Evolutionary conservation across 92 coral and sea anemone species (phyloP), one percentile per base, ranked within the genome.

Genomic region (Porites lobata): DNA sequence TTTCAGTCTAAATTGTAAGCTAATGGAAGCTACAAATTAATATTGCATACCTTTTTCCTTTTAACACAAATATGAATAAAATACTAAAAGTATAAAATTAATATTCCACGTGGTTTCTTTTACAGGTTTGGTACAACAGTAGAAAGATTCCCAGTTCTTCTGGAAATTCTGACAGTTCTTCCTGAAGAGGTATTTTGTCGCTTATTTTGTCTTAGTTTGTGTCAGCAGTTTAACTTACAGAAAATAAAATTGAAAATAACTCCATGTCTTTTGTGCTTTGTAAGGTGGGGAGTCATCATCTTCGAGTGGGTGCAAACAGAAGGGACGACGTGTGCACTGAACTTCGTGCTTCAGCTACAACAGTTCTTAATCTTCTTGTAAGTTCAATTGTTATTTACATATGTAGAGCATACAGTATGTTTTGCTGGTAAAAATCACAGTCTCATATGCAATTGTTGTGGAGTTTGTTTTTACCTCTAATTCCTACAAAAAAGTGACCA

Each of bases 291-390:
- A 98, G 98, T 72, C 98, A 97, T 75, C 98, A 95, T 73, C 87
- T 97, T 54, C 86, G 98, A 87, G 96, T 98, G 21, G 99, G 99
- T 51, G 96, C 99, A 24, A 98, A 98, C 84, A 89, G 99, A 88
- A 88, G 99, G 78, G 98, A 95, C 12, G 98, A 94, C 20, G 99
- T 98, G 7, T 75, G 84, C n/a, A 90, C 89, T 88, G 98, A 98
- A 64, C 85, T 98, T 1, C 85, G 98, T 26, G 92, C 90, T 24
- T 95, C 99, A 7, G 94, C 99, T 24, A 80, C 58, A 63, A 59
- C 84, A 29, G 94, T 96, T 22, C 88, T 98, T 38, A 95, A 94
- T 26, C 89, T 98, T 32, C 88, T 98, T 93, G 99, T 98, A 78
- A 43, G 96, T 63, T 54, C 50, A 9, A 8, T 15, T 14, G 7